Conservation (phyloP, 92 coral and sea anemone species). For the Desmophyllum pertusum region DNA sequence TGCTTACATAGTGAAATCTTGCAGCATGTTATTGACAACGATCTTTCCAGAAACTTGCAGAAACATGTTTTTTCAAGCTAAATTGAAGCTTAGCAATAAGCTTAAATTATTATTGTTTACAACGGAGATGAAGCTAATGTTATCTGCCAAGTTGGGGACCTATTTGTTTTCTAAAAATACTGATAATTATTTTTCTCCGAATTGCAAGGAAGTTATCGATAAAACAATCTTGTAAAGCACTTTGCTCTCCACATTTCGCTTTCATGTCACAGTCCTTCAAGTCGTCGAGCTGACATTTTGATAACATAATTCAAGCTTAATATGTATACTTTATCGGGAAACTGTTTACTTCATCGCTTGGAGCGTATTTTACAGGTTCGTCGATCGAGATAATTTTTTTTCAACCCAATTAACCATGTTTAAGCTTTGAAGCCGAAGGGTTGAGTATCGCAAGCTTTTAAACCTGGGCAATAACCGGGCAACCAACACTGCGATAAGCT, state of each 20-base stretch:
- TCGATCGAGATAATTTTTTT: not conserved
- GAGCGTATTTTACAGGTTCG: not conserved
- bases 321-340: not conserved
- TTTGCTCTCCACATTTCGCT: not conserved
- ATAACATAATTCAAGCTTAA: constrained; percentile 9
- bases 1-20: not conserved
- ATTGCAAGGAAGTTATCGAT: not conserved
- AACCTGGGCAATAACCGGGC: constrained; percentile 27
- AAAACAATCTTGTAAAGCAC: not conserved
- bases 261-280: not conserved
- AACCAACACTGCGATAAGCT: constrained; percentile 13
- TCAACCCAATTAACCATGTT: not conserved
- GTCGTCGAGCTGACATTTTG: not conserved
- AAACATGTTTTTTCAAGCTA: constrained; percentile 24
- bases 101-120: constrained; percentile 6
- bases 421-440: not conserved
- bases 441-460: not conserved
- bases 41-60: not conserved
- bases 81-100: not conserved
- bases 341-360: not conserved
- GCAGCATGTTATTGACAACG: not conserved
- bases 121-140: not conserved
- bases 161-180: constrained; percentile 8
- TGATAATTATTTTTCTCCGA: not conserved
- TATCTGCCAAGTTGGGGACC: constrained; percentile 16